Evolutionary conservation across 2,888 invertebrate genomes (phyloP), one percentile per base, ranked within the genome.

Genomic region (Apamea crenata): DNA sequence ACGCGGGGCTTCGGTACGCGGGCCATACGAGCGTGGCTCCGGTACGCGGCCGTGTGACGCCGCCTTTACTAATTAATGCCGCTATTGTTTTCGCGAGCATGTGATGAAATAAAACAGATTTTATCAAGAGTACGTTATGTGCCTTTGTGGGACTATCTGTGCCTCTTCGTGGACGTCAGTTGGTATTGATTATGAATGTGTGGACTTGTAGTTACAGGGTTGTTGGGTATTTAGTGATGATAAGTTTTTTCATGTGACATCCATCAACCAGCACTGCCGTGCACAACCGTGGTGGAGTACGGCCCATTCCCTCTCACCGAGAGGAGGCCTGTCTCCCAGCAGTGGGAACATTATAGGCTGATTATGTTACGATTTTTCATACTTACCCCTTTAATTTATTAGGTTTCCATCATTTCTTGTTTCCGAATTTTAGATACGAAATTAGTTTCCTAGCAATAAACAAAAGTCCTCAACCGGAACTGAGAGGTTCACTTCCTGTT

Each of bases 1-100:
- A 67, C 83, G 83, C 67, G 68, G 50, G 67, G 56, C 74, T n/a
- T 25, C 14, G 74, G 73, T 68, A 74, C 76, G 75, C 80, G 40
- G 8, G 36, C 44, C 68, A n/a, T 25, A 32, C 63, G 61, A 70
- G 78, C 77, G 69, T 84, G 83, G 80, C 25, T n/a, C 69, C 78
- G 80, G 75, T 82, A 87, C 82, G 70, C 73, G 88, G 80, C 68
- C 81, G 83, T 89, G 89, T 87, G 87, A 74, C 77, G 78, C 81
- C 87, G 84, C 85, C 74, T 80, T 80, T 81, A 75, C 84, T 90
- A 91, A 91, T 91, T 91, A 91, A 89, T 81, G 85, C 76, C 76
- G 69, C 85, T 77, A 84, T 87, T 85, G 89, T 89, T 87, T 80
- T 61, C 32, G 75, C 25, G 61, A 80, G 65, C 25, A 66, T 69